Base-by-base conservation (phyloP, 2,888 invertebrate species). In the Theodoxus fluviatilis region DNA sequence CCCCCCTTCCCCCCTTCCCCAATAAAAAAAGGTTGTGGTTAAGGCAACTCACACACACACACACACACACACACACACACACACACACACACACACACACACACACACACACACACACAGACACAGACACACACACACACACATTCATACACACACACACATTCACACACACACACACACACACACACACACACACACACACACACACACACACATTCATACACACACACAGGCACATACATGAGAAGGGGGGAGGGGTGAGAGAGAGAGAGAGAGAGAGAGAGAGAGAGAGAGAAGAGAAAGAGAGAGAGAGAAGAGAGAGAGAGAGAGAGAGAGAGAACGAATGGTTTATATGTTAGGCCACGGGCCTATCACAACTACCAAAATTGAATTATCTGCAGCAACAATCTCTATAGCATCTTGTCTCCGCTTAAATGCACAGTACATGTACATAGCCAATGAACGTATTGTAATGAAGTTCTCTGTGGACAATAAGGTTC, bases 271-370 rank as follows among this genome's bases (percentile, higher is more conserved):
- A n/a, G n/a, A n/a, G n/a, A n/a, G n/a, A n/a, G n/a, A n/a, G n/a
- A n/a, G 47, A 66, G 47, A 66, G 66, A 66, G 40, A 66, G 66
- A 40, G 47, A 43, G 66, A 66, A 47, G 47, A 66, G 66, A 40
- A 31, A 47, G 66, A 66, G 43, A 4, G 33, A 49, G 52, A 49
- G n/a, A 1, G 4, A 37, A 31, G 9, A 31, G 12, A 15, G n/a
- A n/a, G n/a, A n/a, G n/a, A n/a, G n/a, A n/a, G n/a, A n/a, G n/a
- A n/a, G n/a, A n/a, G n/a, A n/a, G n/a, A n/a, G n/a, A n/a, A n/a
- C n/a, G n/a, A n/a, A n/a, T n/a, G n/a, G n/a, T n/a, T n/a, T n/a
- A n/a, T n/a, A n/a, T n/a, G n/a, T n/a, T n/a, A n/a, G n/a, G n/a
- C n/a, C n/a, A n/a, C n/a, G n/a, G n/a, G n/a, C n/a, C n/a, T n/a